Evolutionary conservation across 1,140 invertebrate species (phyloP), one percentile per base, ranked within the genome.

Genomic region (Neuroterus valhalla): DNA sequence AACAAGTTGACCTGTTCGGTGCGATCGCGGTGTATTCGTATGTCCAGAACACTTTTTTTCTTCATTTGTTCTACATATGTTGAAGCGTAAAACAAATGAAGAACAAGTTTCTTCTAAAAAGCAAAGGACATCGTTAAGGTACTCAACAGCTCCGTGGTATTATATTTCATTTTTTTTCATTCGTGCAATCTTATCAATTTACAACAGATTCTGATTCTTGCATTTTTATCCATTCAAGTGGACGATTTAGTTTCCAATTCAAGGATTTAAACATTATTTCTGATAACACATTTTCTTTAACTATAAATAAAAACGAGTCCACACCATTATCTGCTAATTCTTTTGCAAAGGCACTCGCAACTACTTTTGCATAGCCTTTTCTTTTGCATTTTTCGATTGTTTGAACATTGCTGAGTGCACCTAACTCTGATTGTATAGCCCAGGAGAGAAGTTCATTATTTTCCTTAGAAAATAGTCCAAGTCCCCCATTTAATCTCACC

Each of bases 331-430:
- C 21, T 6, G 69, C 74, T 14, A 82, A 62, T 44, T 66, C 21
- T 67, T 80, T 81, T n/a, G 81, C 62, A 42, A 82, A 31, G 0
- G 44, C 45, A 73, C 79, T 81, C 10, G 77, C 66, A 11, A 84
- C 72, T 21, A 72, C 23, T 76, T 78, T 74, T 17, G 78, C 82
- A 69, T 81, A 81, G 38, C 82, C 79, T 72, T 75, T 81, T 55
- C 74, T 50, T 50, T 66, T 76, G 55, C 81, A 71, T 8, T 70
- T 12, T 0, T 74, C 68, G 1, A 73, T 23, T 48, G 82, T 84
- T 66, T 84, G 78, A 3, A 71, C 70, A 1, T 81, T 74, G 55
- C 73, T 66, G 19, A 84, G 12, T 5, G 71, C 75, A 67, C 71
- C 72, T 48, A 68, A 81, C 15, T 81, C 72, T 48, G 74, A 76